Base-by-base conservation (phyloP, 1,140 invertebrate genomes). In the Trigoniulus corallinus region DNA sequence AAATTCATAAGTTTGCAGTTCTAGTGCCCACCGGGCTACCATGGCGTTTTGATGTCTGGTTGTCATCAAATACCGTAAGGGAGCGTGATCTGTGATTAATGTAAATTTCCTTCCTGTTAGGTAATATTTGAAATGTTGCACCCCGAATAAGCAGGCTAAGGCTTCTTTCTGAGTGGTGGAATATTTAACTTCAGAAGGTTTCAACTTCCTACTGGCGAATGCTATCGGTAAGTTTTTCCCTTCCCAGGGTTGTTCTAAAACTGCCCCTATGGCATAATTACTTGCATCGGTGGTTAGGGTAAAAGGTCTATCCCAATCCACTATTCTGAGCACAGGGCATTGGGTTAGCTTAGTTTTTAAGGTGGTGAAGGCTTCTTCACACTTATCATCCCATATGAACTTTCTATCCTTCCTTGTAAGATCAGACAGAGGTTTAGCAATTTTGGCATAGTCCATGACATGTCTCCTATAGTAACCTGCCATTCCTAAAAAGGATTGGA, bases 391-490 rank as follows among this genome's bases (percentile, higher is more conserved):
- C 42, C 18, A 7, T 20, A 18, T 21, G 42, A 44, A 44, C 12
- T 10, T 18, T 7, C 21, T 7, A 34, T 34, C 15, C 29, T 34
- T 34, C 15, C 12, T 24, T 25, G 43, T 47, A 20, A 58, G 26
- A n/a, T 37, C n/a, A 20, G 18, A 56, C n/a, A 61, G 23, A 0
- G 57, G 56, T 15, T 51, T 44, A 2, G 56, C 50, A 2, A 61
- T 52, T 23, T 50, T 25, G 0, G 57, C 50, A 47, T 56, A 61
- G 29, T 55, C 49, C 29, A 51, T 24, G 13, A 68, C 63, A 51
- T 64, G 64, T n/a, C 58, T 51, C 13, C 67, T 46, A 50, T 63
- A 69, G 45, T 67, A 69, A 10, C 57, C 55, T 1, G 57, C 49
- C 29, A 67, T 27, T 2, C 64, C 65, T 2, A 67, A 40, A 50